Base-by-base conservation (phyloP, 2,797 vertebrate species). In the Lepilemur septentrionalis region DNA sequence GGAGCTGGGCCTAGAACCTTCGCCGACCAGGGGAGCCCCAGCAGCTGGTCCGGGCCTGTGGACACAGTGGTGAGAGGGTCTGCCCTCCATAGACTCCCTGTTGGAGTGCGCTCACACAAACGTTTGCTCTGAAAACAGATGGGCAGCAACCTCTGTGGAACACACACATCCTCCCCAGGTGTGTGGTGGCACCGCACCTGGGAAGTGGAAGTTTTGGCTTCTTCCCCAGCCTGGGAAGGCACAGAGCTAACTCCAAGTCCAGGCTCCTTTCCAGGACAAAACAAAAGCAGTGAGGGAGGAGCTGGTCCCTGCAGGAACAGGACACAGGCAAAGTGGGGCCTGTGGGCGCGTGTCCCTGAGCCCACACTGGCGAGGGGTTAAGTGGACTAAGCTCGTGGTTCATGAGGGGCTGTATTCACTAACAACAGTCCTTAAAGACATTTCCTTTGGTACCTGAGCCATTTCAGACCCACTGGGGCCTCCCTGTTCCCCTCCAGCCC, bases 51-150 rank as follows among this genome's bases (percentile, higher is more conserved):
- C 75, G 30, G 63, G 57, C 9, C 23, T 57, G 35, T 0, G 7
- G 76, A 67, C 18, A 22, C 14, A 3, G 17, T 59, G 76, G 76
- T 23, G 7, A 97, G 55, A 30, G n/a, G 57, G 69, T 69, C 18
- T 13, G 5, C 46, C 86, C 43, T 41, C 81, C 23, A 1, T 0
- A 4, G 94, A 69, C 57, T 35, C 38, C 38, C 38, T 38, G 38
- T 15, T 5, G 2, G 4, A 88, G 28, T 41, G 13, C 0, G 3
- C 84, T 57, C 87, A 84, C 59, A 72, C 38, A 78, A 67, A 73
- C 13, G 2, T 78, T 96, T 87, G 78, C 90, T 97, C 87, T 95
- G 88, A 87, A 95, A 95, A 95, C 50, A 38, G n/a, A 30, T 48
- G 35, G 70, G 85, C 11, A 65, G 75, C 0, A 4, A n/a, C 73